Base-by-base conservation (phyloP, 1,140 invertebrate species). In the Centruroides sculpturatus region DNA sequence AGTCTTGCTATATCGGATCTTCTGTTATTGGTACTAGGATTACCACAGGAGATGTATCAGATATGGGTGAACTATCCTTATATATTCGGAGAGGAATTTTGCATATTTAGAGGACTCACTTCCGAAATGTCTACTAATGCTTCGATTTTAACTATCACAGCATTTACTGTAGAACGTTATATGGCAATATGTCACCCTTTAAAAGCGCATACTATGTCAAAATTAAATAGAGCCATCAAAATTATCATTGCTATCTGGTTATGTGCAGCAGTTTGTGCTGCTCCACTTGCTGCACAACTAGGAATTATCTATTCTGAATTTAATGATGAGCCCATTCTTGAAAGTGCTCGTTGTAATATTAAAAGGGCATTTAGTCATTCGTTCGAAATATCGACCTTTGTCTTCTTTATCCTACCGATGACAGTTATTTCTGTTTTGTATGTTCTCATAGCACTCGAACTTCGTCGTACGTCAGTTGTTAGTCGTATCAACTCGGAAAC, bases 101-200 rank as follows among this genome's bases (percentile, higher is more conserved):
- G 91, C 73, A 77, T 91, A 9, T 75, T 91, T 46, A 82, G 89
- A 60, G 86, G 87, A 1, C 78, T 92, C 47, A 80, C 88, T 1
- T 84, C 87, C 0, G 92, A 96, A 71, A 91, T 87, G 4, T 92
- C 90, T 0, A 87, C 89, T 4, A 92, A 95, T 72, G 91, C 92
- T 0, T 93, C 92, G 0, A 86, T 96, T 0, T 77, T 97, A 55
- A 92, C 87, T 7, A 92, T 93, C 56, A 89, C 87, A 0, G 88
- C 89, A 5, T 98, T 98, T 74, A 96, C 92, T 0, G 81, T 94
- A 5, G 93, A 97, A 72, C 75, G 93, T 56, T 97, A 95, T 73
- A 81, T 95, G 35, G 92, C 90, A 10, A 94, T 96, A 65, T 94
- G 91, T 73, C 85, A 92, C 72, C 91, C 92, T 1, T 86, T 95